A percentile compares a stretch with the other conserved stretches of the same genome.
These are phyloP conservation scores for Hiodon tergisus DNA, from an alignment of 2,113 vertebrate species.

Conservation along the genomic window DNA sequence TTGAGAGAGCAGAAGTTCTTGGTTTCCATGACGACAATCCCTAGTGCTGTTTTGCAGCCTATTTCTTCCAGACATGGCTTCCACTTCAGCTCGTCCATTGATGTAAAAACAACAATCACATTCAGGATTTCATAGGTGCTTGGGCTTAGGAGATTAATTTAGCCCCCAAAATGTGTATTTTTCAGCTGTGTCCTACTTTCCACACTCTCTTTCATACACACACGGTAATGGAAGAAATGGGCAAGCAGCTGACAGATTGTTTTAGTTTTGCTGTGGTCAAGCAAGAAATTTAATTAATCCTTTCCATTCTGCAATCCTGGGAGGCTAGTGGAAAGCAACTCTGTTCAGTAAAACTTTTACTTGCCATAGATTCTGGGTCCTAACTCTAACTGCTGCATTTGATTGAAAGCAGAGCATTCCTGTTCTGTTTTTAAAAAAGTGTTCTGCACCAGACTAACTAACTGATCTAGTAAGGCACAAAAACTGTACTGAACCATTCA, in stretches of 20 bases:
- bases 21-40: constrained; percentile 32
- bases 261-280: constrained; percentile 46
- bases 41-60: constrained; percentile 23
- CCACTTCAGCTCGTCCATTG: constrained; percentile 34
- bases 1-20: neutral
- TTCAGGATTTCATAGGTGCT: constrained; percentile 39
- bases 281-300: constrained; percentile 37
- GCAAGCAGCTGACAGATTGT: constrained; percentile 46
- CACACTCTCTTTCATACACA: neutral
- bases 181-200: neutral
- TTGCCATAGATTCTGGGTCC: neutral
- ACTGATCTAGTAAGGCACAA: too few relatives aligned
- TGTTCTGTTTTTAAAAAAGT: too few relatives aligned
- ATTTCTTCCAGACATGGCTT: constrained; percentile 28
- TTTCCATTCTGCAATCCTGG: constrained; percentile 39
- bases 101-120: constrained; percentile 37
- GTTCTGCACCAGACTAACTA: too few relatives aligned
- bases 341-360: neutral
- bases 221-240: constrained; percentile 34
- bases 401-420: too few relatives aligned
- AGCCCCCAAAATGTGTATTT: constrained; percentile 21
- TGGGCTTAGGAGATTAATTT: constrained; percentile 31
- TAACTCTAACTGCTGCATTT: neutral
- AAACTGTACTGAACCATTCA: too few relatives aligned
- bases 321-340: constrained; percentile 33